These are phyloP conservation scores for Muricea muricata DNA, from an alignment of 92 coral and sea anemone species.

Conservation along the genomic window DNA sequence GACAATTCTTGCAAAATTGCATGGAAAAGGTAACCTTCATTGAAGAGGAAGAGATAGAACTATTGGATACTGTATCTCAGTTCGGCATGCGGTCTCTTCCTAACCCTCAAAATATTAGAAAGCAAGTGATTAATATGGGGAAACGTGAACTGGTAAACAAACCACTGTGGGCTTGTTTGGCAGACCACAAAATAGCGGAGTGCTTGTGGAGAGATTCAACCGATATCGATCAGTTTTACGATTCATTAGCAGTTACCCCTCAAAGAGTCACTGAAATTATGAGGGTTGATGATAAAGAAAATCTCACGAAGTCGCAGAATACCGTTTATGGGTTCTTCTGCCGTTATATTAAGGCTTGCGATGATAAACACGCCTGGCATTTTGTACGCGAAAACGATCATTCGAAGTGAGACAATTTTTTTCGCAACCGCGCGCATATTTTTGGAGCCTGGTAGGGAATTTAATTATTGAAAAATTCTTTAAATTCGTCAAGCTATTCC, in stretches of 20 bases:
- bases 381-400: no score
- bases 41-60: not conserved
- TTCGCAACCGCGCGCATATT: no score
- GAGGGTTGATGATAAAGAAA: not conserved
- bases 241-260: not conserved
- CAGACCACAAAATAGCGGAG: not conserved
- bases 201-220: not conserved
- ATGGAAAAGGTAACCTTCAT: not conserved
- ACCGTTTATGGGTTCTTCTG: not conserved
- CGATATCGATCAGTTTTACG: not conserved
- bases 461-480: no score
- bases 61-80: not conserved
- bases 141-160: not conserved
- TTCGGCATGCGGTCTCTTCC: not conserved
- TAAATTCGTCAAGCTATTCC: no score
- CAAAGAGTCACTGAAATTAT: not conserved
- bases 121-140: not conserved
- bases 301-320: not conserved
- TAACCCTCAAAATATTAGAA: not conserved
- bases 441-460: no score
- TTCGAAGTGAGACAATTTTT: no score
- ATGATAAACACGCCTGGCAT: no score
- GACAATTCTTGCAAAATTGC: not conserved
- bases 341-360: not conserved
- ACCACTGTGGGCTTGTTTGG: not conserved